Base-by-base conservation (phyloP, 2,797 vertebrate genomes). In the Tachyglossus aculeatus region DNA sequence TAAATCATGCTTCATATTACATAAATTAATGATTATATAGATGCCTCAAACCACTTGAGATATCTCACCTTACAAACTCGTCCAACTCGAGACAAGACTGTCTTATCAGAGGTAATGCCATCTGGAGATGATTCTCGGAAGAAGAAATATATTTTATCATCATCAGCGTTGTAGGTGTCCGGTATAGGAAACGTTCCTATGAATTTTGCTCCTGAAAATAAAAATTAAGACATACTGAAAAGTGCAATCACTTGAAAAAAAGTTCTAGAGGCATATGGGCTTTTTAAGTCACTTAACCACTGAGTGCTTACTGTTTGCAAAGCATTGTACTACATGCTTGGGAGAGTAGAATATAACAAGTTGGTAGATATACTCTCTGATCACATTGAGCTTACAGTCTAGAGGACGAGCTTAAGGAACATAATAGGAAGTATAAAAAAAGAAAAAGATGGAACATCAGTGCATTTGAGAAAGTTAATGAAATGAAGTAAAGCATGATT, bases 61-160 rank as follows among this genome's bases (percentile, higher is more conserved):
- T 5, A 67, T 50, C 93, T 95, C 89, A 96, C 97, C 95, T 98
- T 96, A 89, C 98, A 99, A 80, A 99, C 96, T 74, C 98, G 96
- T 65, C 96, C 98, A 76, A 99, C 96, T n/a, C 97, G 92, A 64
- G 98, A 98, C 80, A 98, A 91, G 77, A 99, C 94, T 50, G 91
- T 94, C 87, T 96, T 98, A 92, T 98, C 97, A 39, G 91, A 92
- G 1, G 91, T 92, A 56, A 92, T 94, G 51, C 96, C 93, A 63
- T 99, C 97, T 84, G 95, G 95, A 7, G 96, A 96, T 60, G 94
- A 93, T 89, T 99, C 98, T 9, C 96, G 96, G 88, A 99, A 99
- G 91, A 99, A 99, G 86, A 99, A 98, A 92, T 99, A 99, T 74
- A 99, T 96, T 93, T 99, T 99, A 81, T 99, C 98, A 67, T 99